phyloP scores from a whole-genome alignment of 2,113 vertebrate genomes.

The Cololabis saira region DNA sequence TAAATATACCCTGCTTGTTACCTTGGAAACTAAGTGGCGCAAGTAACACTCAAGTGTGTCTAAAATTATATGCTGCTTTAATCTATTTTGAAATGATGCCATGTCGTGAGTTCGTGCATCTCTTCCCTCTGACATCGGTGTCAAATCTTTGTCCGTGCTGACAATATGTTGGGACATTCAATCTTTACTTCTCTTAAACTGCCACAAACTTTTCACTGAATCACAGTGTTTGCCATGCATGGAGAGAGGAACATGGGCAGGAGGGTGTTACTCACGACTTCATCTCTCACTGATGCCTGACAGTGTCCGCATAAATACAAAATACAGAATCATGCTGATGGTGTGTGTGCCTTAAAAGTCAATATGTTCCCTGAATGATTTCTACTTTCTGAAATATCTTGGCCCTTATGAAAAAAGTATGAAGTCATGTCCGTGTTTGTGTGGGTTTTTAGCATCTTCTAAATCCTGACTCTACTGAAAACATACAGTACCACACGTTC shows the following conservation, averaged over 20 bases:
- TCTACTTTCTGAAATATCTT: background rate
- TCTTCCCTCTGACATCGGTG: conserved; percentile 49
- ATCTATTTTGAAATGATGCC: conserved; percentile 62
- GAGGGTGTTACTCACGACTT: conserved; percentile 6
- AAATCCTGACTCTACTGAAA: fast-evolving
- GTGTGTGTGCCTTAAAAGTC: background rate
- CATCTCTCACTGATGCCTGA: conserved; percentile 1
- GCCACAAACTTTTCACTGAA: conserved; percentile 14
- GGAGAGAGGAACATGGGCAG: conserved; percentile 11
- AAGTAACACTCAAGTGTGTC: conserved; percentile 76
- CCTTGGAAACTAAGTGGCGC: conserved; percentile 82
- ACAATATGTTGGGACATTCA: conserved; percentile 10
- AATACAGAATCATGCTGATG: background rate
- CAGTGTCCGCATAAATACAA: background rate
- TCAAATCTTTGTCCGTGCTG: conserved; percentile 33
- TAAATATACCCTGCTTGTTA: conserved; percentile 81
- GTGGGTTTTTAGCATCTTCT: background rate
- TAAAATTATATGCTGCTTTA: conserved; percentile 72
- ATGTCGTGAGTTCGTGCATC: conserved; percentile 30
- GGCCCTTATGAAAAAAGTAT: background rate
- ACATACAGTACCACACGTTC: no score
- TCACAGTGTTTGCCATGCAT: conserved; percentile 3
- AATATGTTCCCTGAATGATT: background rate
- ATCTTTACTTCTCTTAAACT: conserved; percentile 23
- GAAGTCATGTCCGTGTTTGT: background rate